These are phyloP conservation scores for Catamblyrhynchus diadema DNA, from an alignment of 2,797 vertebrate species.

Conservation along the genomic window DNA sequence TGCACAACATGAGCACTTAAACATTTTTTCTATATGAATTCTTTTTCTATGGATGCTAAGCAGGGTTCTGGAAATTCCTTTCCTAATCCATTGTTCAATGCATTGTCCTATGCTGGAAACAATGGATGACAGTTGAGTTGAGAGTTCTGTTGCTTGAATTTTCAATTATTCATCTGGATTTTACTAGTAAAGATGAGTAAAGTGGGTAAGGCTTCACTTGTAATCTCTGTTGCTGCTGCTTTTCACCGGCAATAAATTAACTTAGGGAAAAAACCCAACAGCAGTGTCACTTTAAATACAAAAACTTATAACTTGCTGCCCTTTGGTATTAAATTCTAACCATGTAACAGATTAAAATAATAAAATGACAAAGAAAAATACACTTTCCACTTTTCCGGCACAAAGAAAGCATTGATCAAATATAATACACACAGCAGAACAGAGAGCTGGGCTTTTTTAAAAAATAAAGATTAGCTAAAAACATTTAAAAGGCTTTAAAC, in stretches of 20 bases:
- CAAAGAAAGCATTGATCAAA: conserved; percentile 54
- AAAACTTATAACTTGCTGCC: not conserved
- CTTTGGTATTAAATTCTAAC: conserved; percentile 28
- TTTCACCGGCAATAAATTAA: not conserved
- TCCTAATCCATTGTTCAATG: not conserved
- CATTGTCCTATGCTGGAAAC: not conserved
- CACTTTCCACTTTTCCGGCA: conserved; percentile 12
- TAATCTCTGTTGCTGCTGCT: not conserved
- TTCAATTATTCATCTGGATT: not conserved
- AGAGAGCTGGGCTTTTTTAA: not conserved
- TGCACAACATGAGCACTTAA: not conserved
- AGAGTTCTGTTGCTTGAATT: not conserved
- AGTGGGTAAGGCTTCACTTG: not conserved
- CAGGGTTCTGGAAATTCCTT: not conserved
- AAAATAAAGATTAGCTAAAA: conserved; percentile 55
- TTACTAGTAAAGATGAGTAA: not conserved
- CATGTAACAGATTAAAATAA: conserved; percentile 40
- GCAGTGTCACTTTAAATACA: conserved; percentile 3
- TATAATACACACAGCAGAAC: conserved; percentile 8
- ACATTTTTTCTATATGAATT: not conserved
- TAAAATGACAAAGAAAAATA: conserved; percentile 56
- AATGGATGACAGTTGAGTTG: not conserved
- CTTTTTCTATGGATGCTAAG: not conserved
- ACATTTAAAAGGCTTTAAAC: conserved; percentile 42
- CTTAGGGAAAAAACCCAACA: not conserved